phyloP scores from a whole-genome alignment of 1,140 invertebrate genomes.

The Zaprionus camerounensis region DNA sequence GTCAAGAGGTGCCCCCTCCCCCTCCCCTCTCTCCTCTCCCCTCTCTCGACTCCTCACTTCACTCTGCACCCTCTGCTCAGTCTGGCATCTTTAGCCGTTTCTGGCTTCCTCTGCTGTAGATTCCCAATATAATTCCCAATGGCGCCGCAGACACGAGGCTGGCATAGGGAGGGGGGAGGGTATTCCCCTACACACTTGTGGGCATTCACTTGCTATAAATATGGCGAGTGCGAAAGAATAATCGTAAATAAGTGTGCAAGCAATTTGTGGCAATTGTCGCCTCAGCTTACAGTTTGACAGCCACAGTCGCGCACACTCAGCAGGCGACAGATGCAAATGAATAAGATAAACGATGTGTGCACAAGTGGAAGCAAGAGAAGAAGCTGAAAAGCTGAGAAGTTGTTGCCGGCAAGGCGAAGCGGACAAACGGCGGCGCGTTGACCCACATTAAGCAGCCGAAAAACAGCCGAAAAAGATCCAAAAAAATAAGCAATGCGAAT shows the following conservation, averaged over 20 bases:
- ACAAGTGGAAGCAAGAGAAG: constrained; percentile 43
- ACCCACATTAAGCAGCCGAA: constrained; percentile 63
- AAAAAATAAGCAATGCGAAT: constrained; percentile 42
- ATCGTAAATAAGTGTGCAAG: constrained; percentile 52
- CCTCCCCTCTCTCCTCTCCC: not conserved
- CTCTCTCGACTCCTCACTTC: not conserved
- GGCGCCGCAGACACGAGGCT: constrained; percentile 12
- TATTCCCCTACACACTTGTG: constrained; percentile 54
- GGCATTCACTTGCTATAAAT: constrained; percentile 77
- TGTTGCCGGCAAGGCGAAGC: constrained; percentile 19
- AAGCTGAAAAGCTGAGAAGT: constrained; percentile 7
- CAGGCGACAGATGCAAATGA: constrained; percentile 62
- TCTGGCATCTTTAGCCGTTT: constrained; percentile 21
- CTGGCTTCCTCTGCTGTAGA: constrained; percentile 17
- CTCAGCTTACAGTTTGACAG: constrained; percentile 60
- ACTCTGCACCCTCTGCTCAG: not conserved
- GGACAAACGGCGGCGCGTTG: constrained; percentile 66
- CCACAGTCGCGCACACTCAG: not conserved
- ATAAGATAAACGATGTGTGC: constrained; percentile 73
- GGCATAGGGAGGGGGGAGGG: not conserved
- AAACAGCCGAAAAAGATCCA: constrained; percentile 19
- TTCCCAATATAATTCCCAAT: constrained; percentile 46
- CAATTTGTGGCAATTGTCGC: constrained; percentile 78
- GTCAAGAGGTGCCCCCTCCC: constrained; percentile 58
- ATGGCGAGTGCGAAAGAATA: constrained; percentile 24